Conservation (phyloP, 2,113 vertebrate species). For the Mesitornis unicolor region DNA sequence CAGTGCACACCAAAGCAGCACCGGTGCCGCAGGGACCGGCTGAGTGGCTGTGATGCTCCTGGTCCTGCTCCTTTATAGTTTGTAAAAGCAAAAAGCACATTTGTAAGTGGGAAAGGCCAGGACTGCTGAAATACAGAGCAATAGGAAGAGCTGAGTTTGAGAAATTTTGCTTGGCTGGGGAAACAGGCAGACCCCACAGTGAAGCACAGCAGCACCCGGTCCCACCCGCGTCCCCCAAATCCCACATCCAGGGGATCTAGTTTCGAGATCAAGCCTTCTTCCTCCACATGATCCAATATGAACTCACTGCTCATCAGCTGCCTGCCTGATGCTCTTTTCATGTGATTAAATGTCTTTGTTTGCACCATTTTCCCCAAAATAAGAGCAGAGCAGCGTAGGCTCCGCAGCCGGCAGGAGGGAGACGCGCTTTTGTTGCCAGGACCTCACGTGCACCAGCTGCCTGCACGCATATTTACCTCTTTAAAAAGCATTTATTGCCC, state of each 20-base stretch:
- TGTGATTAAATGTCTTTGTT: neutral
- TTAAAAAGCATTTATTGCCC: neutral
- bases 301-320: neutral
- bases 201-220: neutral
- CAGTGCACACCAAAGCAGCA: accelerated
- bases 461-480: neutral
- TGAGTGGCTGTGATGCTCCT: neutral
- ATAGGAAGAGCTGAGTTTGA: neutral
- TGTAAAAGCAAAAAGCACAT: neutral
- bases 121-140: neutral
- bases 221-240: accelerated
- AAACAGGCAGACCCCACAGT: neutral
- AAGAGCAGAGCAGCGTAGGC: neutral
- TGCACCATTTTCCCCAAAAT: accelerated
- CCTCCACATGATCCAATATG: accelerated
- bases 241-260: accelerated
- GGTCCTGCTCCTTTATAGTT: neutral
- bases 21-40: accelerated
- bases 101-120: neutral
- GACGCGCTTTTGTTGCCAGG: neutral
- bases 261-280: neutral
- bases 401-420: accelerated
- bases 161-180: neutral
- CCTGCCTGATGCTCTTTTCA: neutral
- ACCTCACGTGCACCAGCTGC: neutral